These are phyloP conservation scores for Atrina japonica DNA, from an alignment of 2,888 invertebrate genomes.

Conservation along the genomic window DNA sequence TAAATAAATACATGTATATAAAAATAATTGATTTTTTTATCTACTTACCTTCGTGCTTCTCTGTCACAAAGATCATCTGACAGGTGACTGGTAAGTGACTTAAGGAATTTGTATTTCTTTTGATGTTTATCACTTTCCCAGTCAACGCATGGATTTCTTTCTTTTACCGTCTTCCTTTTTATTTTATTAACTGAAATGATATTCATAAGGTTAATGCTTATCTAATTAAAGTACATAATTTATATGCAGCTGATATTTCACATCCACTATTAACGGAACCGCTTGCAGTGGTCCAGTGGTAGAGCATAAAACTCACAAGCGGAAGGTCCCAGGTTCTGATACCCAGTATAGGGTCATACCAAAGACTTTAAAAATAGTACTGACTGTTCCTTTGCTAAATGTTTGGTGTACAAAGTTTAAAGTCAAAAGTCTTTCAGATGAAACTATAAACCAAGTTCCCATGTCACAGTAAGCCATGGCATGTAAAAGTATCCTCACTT, in stretches of 20 bases:
- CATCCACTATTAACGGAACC: background rate
- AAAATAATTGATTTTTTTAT: background rate
- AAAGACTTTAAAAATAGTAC: too few relatives aligned
- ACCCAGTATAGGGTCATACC: too few relatives aligned
- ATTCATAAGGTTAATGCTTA: background rate
- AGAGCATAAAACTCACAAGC: background rate
- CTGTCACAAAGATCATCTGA: conserved; percentile 56
- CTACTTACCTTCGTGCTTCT: conserved; percentile 64
- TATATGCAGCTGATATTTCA: too few relatives aligned
- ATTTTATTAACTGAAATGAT: conserved; percentile 14
- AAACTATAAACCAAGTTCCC: too few relatives aligned
- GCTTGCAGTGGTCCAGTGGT: background rate
- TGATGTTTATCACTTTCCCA: background rate
- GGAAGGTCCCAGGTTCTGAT: background rate
- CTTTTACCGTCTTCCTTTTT: conserved; percentile 32
- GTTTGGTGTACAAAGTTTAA: too few relatives aligned
- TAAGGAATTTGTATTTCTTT: conserved; percentile 57
- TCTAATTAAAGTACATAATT: background rate
- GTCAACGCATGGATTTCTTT: background rate
- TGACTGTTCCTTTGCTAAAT: too few relatives aligned
- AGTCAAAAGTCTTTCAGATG: too few relatives aligned
- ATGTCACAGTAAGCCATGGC: too few relatives aligned
- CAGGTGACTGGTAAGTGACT: conserved; percentile 56
- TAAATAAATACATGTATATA: background rate
- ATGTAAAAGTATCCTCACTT: too few relatives aligned